Base-by-base conservation (phyloP, 2,888 invertebrate genomes). In the Heliconius ismenius region DNA sequence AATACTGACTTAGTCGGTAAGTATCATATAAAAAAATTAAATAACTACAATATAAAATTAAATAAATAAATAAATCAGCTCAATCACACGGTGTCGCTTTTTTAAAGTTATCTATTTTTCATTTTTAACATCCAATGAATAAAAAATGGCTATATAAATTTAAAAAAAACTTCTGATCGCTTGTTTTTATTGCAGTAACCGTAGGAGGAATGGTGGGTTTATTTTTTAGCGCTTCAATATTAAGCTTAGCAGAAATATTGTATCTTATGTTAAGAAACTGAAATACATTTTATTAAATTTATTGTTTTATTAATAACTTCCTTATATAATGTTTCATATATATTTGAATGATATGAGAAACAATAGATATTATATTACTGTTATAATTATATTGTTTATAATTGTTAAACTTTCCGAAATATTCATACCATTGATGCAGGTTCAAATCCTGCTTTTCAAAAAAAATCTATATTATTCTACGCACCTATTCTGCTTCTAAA, bases 1-100 rank as follows among this genome's bases (percentile, higher is more conserved):
- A 90, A 95, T 79, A 86, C 97, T 81, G 97, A 97, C 88, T 89
- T 97, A 80, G 95, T 96, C 24, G 96, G 96, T 96, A 87, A 89
- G 80, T 70, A 0, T 28, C 21, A 58, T 43, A 43, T 43, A 13
- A 13, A 43, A 28, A 43, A 43, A 13, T 43, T 32, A 32, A 32
- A 32, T 32, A 32, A 32, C 1, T 7, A 32, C 32, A 32, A 32
- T 32, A 32, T 32, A 7, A 32, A 32, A 32, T 32, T 1, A 7
- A 32, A 32, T 32, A 32, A 32, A 32, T 6, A 6, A 32, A 32
- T 32, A 32, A 32, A 32, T 32, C 32, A 32, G 32, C 32, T 28
- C n/a, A n/a, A n/a, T 28, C 4, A 28, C 26, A 28, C 26, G 2
- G 2, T 0, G 26, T 28, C 26, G 26, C 26, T 28, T 28, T 28